Base-by-base conservation (phyloP, 1,140 invertebrate genomes). In the Platorchestia sp. region DNA sequence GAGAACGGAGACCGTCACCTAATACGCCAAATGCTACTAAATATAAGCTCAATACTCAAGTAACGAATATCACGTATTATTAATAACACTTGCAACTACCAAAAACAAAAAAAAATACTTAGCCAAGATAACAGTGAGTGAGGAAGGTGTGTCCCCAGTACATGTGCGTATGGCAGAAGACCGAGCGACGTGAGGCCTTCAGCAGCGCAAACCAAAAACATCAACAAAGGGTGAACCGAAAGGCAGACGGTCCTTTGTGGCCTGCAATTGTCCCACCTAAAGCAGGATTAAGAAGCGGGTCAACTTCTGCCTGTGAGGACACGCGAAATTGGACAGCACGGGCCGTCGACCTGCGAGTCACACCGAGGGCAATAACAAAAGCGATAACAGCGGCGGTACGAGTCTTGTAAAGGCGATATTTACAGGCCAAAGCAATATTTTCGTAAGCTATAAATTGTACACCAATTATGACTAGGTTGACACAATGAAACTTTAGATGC, bases 401-500 rank as follows among this genome's bases (percentile, higher is more conserved):
- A 14, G 43, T 89, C 87, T 42, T 41, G 10, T 14, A 89, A 89
- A 89, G 41, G 87, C 87, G 41, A 47, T 93, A 93, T 93, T 93
- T 93, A 93, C 91, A 93, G 45, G 36, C 91, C 45, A n/a, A 45
- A 45, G 40, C 87, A 75, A 89, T 42, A 89, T 40, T 44, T 93
- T 93, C 91, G 91, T 93, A 93, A n/a, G 45, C 45, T 44, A 93
- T 44, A 44, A 93, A 93, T 93, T 93, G 91, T 93, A 93, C 91
- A 93, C 91, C 91, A 93, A 93, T 93, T 93, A 42, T 93, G 91
- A 93, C 91, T 93, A 93, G 91, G 43, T 93, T 45, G 43, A 89
- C 41, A 89, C 43, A 42, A 89, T 89, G 43, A 42, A 89, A 41
- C 87, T 89, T 89, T 44, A 14, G 27, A 10, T 89, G 87, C n/a